Evolutionary conservation across 2,797 vertebrate species (phyloP).

Genomic region (Coccyzus lansbergi): DNA sequence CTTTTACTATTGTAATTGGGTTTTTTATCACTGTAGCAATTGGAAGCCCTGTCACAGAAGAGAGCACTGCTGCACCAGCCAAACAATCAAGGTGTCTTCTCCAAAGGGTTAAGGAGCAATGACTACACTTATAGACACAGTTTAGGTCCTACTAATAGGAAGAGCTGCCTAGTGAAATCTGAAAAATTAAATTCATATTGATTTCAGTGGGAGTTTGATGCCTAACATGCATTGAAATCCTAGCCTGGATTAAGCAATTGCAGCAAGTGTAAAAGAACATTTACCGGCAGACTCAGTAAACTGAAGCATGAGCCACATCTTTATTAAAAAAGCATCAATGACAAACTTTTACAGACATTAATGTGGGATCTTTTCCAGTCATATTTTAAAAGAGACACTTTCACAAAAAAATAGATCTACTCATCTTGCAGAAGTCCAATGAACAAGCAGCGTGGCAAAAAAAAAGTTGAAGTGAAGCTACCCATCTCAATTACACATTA

Average conservation of each 20-base stretch:
- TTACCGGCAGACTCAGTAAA: not conserved
- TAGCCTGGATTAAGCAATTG: not conserved
- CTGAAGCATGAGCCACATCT: not conserved
- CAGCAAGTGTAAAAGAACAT: not conserved
- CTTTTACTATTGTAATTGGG: not conserved
- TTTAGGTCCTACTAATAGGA: not conserved
- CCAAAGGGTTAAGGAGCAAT: not conserved
- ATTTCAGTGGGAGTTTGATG: not conserved
- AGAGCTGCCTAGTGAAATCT: not conserved
- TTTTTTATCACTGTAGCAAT: not conserved
- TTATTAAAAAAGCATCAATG: not conserved
- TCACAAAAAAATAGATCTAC: not conserved
- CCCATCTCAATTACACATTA: not conserved
- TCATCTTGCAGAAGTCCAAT: not conserved
- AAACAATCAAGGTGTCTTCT: not conserved
- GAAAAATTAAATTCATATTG: not conserved
- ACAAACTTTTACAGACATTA: not conserved
- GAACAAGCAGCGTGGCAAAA: not conserved
- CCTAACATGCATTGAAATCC: not conserved
- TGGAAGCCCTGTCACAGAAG: not conserved
- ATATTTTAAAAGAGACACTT: not conserved
- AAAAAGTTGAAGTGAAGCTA: not conserved
- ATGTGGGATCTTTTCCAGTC: not conserved
- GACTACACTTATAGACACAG: not conserved
- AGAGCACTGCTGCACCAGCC: not conserved